Conservation (phyloP, 2,888 invertebrate genomes). For the Cynaeus angustus region DNA sequence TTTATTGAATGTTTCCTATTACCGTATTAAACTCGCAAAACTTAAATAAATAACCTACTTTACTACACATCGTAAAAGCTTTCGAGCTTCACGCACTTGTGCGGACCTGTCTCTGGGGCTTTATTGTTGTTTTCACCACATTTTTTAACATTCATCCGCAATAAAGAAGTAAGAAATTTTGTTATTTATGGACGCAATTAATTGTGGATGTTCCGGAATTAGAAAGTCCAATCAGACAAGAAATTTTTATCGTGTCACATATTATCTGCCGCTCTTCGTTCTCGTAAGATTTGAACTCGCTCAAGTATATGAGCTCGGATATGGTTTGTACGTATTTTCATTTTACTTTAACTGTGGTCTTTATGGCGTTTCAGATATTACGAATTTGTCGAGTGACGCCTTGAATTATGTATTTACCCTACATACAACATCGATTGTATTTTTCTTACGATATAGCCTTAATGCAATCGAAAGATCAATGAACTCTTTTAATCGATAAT, state of each 20-base stretch:
- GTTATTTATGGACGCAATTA: constrained; percentile 23
- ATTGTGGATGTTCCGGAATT: constrained; percentile 15
- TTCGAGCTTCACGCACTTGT: constrained; percentile 39
- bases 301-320: constrained; percentile 40
- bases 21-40: constrained; percentile 43
- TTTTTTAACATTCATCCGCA: constrained; percentile 7
- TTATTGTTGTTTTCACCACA: constrained; percentile 24
- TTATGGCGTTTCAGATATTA: constrained; percentile 41
- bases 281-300: constrained; percentile 26
- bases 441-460: constrained; percentile 23
- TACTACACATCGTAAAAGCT: constrained; percentile 44
- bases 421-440: constrained; percentile 24
- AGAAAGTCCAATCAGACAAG: constrained; percentile 21
- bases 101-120: constrained; percentile 31
- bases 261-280: constrained; percentile 10
- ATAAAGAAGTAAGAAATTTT: constrained; percentile 7
- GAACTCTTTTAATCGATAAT: constrained; percentile 12
- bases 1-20: constrained; percentile 46
- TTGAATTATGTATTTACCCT: constrained; percentile 42
- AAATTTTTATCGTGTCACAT: constrained; percentile 29
- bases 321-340: constrained; percentile 45
- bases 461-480: constrained; percentile 19
- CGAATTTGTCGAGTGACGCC: constrained; percentile 42
- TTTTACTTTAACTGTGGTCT: constrained; percentile 37
- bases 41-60: constrained; percentile 46